Evolutionary conservation across 2,797 vertebrate genomes (phyloP).

Genomic region (Rachycentron canadum): DNA sequence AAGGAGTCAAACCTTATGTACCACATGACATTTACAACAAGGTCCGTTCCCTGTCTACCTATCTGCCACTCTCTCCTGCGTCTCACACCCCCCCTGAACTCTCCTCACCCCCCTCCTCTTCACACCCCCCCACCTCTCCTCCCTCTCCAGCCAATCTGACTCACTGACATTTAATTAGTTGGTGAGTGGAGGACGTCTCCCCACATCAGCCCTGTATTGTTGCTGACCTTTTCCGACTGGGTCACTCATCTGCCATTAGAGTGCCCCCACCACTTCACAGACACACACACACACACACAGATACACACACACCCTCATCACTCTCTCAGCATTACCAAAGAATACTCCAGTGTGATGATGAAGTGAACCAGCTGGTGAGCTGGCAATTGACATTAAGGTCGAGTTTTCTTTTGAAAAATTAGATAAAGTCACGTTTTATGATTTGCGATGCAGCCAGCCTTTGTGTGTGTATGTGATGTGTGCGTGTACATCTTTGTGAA

Average conservation of each 20-base stretch:
- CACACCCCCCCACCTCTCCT: not conserved
- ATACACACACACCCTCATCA: conserved; percentile 19
- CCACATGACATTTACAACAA: conserved; percentile 83
- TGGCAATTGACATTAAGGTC: conserved; percentile 42
- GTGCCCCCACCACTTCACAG: not conserved
- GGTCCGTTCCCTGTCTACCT: conserved; percentile 66
- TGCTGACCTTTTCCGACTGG: conserved; percentile 85
- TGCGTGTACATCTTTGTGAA: conserved; percentile 6
- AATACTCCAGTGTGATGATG: conserved; percentile 33
- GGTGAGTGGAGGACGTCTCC: conserved; percentile 80
- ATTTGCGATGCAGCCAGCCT: conserved; percentile 23
- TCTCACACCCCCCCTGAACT: not conserved
- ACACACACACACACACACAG: conserved; percentile 4
- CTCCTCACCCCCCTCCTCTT: not conserved
- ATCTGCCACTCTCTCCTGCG: conserved; percentile 46
- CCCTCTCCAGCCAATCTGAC: conserved; percentile 60
- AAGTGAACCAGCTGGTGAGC: conserved; percentile 60
- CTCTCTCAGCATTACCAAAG: conserved; percentile 34
- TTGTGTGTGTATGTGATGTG: conserved; percentile 2
- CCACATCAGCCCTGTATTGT: conserved; percentile 82
- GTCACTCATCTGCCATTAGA: conserved; percentile 85
- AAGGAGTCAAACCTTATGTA: conserved; percentile 71
- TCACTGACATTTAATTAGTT: conserved; percentile 89
- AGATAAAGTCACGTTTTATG: conserved; percentile 37
- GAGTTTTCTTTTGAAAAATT: conserved; percentile 38